These are phyloP conservation scores for Campylomormyrus tamandua DNA, from an alignment of 2,113 vertebrate species.

Conservation along the genomic window DNA sequence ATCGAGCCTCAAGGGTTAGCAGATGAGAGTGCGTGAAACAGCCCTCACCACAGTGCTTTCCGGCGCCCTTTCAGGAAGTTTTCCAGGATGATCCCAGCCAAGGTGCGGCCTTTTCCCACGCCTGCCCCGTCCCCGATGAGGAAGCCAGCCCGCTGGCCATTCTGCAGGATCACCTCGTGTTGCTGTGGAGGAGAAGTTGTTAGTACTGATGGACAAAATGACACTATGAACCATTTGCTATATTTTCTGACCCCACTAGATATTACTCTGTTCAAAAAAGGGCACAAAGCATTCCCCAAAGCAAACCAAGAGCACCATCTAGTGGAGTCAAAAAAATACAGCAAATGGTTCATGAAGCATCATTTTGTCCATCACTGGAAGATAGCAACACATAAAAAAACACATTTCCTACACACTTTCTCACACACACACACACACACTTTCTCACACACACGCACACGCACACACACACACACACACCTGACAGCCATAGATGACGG, in stretches of 20 bases:
- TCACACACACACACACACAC: not conserved
- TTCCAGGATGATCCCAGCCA: conserved; percentile 91
- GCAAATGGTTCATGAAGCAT: not conserved
- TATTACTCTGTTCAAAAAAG: not conserved
- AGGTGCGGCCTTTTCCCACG: conserved; percentile 90
- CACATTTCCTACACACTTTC: not conserved
- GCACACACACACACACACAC: conserved; percentile 46
- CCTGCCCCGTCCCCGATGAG: conserved; percentile 92
- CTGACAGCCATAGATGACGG: conserved; percentile 94
- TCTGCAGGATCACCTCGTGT: conserved; percentile 91
- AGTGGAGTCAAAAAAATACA: not conserved
- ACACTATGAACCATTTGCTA: not conserved
- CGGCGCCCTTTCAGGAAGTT: conserved; percentile 83
- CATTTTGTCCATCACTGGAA: not conserved
- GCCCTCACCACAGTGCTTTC: conserved; percentile 83
- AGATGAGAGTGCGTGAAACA: too few relatives aligned
- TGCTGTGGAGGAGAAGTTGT: conserved; percentile 60
- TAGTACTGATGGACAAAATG: not conserved
- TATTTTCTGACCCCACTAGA: not conserved
- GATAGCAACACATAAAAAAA: not conserved
- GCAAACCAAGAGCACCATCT: not conserved
- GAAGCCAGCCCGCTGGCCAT: conserved; percentile 86
- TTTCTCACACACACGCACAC: not conserved
- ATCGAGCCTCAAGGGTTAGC: not conserved
- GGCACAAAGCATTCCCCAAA: not conserved